Evolutionary conservation across 2,113 vertebrate species (phyloP).

Genomic region (Tor tambroides): DNA sequence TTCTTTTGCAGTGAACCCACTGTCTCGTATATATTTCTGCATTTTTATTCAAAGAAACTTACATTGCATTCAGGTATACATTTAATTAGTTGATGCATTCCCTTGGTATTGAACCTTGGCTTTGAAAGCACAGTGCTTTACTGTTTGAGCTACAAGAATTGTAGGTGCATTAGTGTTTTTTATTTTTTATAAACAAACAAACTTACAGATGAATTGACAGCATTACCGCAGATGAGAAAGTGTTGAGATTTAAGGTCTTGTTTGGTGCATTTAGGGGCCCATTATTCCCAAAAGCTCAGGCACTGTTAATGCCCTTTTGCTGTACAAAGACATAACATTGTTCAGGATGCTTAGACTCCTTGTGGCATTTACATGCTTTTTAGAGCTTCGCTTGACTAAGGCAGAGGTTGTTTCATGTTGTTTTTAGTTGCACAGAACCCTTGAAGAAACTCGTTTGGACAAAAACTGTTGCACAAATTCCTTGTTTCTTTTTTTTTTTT

Average conservation of each 20-base stretch:
- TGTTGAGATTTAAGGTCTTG: neutral
- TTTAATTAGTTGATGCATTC: neutral
- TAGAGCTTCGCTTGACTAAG: neutral
- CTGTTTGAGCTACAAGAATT: neutral
- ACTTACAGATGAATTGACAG: neutral
- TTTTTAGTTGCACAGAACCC: neutral
- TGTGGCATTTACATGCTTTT: constrained; percentile 4
- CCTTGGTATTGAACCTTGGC: neutral
- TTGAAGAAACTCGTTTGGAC: neutral
- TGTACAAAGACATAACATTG: neutral
- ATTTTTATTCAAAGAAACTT: neutral
- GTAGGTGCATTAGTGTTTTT: neutral
- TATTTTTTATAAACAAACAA: neutral
- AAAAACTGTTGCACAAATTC: neutral
- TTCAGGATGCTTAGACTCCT: neutral
- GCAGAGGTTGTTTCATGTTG: neutral
- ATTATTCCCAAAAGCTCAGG: neutral
- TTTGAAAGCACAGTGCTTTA: neutral
- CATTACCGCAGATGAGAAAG: neutral
- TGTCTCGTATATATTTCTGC: neutral
- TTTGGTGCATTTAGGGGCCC: neutral
- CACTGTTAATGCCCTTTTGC: neutral
- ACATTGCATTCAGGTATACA: neutral
- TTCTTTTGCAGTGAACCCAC: no score
- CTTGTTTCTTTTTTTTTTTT: neutral